Conservation (phyloP, 2,888 invertebrate species). For the Halocaridina rubra region DNA sequence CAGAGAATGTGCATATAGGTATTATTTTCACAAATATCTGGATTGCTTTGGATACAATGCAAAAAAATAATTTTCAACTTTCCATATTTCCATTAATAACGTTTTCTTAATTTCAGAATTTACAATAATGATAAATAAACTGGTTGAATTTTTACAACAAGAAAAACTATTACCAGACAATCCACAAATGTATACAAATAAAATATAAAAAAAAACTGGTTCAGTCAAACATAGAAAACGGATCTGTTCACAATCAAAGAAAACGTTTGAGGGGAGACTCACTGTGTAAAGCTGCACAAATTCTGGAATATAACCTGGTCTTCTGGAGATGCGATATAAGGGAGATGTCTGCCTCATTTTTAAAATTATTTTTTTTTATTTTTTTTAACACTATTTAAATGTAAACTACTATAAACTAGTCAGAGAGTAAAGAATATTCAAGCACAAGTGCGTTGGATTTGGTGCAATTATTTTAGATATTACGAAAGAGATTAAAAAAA, state of each 20-base stretch:
- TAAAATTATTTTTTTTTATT: no score
- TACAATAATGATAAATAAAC: no score
- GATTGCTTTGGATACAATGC: no score
- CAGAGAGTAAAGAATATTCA: not conserved
- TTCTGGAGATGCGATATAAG: conserved; percentile 17
- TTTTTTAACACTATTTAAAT: no score
- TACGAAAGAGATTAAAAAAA: not conserved
- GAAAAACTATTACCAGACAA: not conserved
- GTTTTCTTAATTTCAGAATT: no score
- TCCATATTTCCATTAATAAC: no score
- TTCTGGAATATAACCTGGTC: conserved; percentile 19
- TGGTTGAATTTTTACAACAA: not conserved
- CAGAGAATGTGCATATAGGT: no score
- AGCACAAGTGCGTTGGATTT: not conserved
- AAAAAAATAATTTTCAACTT: no score
- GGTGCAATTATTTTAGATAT: not conserved
- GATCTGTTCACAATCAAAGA: no score
- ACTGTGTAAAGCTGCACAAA: conserved; percentile 11
- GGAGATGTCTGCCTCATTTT: conserved; percentile 16
- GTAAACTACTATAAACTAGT: no score
- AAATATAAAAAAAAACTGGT: not conserved
- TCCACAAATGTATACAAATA: not conserved
- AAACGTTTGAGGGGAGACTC: not conserved
- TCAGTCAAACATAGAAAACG: no score
- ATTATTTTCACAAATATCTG: no score